Base-by-base conservation (phyloP, 2,113 vertebrate species). In the Crotophaga sulcirostris region DNA sequence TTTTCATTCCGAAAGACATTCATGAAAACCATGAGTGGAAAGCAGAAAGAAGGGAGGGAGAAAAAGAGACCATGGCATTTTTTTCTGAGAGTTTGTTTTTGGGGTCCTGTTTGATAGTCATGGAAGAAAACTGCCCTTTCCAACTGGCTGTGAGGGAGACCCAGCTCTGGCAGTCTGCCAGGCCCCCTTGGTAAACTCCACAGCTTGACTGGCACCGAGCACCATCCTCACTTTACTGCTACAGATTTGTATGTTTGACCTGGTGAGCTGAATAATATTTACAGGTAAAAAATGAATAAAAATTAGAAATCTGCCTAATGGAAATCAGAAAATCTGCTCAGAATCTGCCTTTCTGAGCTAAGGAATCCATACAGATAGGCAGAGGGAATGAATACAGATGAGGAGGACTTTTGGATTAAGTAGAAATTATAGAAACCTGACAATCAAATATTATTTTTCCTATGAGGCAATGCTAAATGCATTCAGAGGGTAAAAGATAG, bases 161-260 rank as follows among this genome's bases (percentile, higher is more conserved):
- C 31, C 13, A 33, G 34, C n/a, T n/a, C n/a, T n/a, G n/a, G n/a
- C 4, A 10, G 19, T 38, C 24, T 3, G 2, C 14, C n/a, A 54
- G 36, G 18, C 20, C 81, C 31, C 17, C 16, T 49, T 36, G 55
- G 25, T 33, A 52, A 36, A 34, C 40, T 36, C 40, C 20, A 25
- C 6, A 33, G 42, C 72, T 45, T 62, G 45, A 70, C 26, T 58
- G 58, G 31, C 31, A 29, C n/a, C 3, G 1, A 31, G 16, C 34
- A 33, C 15, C 29, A 28, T 38, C n/a, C 14, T 72, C 31, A 23
- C 34, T 19, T 59, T 38, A 24, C 34, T 20, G 47, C 49, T 83
- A n/a, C 11, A 29, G 9, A 40, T 40, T 67, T 82, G 13, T 31
- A 21, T 0, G 0, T 28, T n/a, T 80, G 40, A 40, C 31, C 21